Conservation (phyloP, 2,888 invertebrate genomes). For the Monoplex corrugatus region DNA sequence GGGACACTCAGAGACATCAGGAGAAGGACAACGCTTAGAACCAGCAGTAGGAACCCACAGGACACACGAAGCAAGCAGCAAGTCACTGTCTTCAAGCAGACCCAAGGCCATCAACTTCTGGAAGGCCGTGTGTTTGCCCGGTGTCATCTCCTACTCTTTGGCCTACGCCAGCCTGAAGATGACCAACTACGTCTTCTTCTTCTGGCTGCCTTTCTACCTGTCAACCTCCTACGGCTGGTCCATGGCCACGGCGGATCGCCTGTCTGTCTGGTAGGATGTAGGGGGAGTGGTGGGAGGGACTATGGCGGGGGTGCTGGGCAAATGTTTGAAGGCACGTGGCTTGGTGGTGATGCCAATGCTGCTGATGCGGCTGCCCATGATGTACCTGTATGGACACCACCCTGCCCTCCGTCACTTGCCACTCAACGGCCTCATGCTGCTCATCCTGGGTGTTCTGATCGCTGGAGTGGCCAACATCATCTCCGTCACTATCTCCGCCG, state of each 20-base stretch:
- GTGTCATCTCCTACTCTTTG: conserved; percentile 81
- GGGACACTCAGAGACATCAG: too few relatives aligned
- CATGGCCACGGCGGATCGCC: conserved; percentile 80
- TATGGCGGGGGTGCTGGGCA: background rate
- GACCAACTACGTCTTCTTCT: conserved; percentile 84
- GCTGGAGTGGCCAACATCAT: conserved; percentile 80
- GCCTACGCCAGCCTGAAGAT: conserved; percentile 83
- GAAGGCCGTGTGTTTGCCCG: conserved; percentile 77
- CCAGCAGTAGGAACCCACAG: too few relatives aligned
- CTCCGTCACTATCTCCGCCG: conserved; percentile 83
- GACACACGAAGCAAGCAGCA: too few relatives aligned
- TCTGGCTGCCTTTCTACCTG: conserved; percentile 83
- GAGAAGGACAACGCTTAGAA: too few relatives aligned
- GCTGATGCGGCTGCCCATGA: conserved; percentile 72
- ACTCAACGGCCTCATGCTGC: conserved; percentile 82
- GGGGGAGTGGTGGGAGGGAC: conserved; percentile 82
- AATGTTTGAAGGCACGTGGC: conserved; percentile 71
- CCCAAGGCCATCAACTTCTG: conserved; percentile 61
- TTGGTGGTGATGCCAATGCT: conserved; percentile 78
- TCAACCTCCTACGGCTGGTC: conserved; percentile 78
- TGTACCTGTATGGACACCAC: conserved; percentile 73
- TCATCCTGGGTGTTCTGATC: conserved; percentile 80
- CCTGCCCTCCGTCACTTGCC: conserved; percentile 78
- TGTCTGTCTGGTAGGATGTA: conserved; percentile 83
- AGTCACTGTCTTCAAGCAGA: background rate